Base-by-base conservation (phyloP, 2,113 vertebrate genomes). In the Himantopus leucocephalus region DNA sequence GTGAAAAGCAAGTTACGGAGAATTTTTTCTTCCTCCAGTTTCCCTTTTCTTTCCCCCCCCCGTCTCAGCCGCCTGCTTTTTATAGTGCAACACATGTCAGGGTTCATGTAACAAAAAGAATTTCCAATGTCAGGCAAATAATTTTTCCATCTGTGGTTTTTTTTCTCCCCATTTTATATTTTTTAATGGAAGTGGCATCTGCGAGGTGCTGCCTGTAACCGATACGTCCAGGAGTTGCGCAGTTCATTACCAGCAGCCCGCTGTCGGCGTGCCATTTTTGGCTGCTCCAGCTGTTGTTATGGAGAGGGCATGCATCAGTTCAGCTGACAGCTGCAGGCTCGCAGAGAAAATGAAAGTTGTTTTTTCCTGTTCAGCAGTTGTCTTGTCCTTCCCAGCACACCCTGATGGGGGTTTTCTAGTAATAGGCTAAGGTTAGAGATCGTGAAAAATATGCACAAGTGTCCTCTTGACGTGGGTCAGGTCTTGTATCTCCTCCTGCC, bases 271-370 rank as follows among this genome's bases (percentile, higher is more conserved):
- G 80, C 97, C 96, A 45, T 60, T 92, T 93, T 94, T 86, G 97
- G 95, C 95, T 12, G 29, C 90, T 94, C 97, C 98, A 98, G 98
- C 98, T 98, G 98, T 98, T 98, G 97, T 87, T 92, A 71, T 72
- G 94, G 85, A 95, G 93, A 96, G 96, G 85, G 48, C 47, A 97
- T 52, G 97, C 96, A 93, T 68, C 91, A 84, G 86, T 73, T 78
- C 94, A 92, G 89, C 92, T 87, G 97, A 97, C 98, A 98, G 98
- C 98, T 98, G 98, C 98, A 89, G 87, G 48, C 83, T 91, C 74
- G 41, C 95, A 55, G 78, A 87, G 96, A 52, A 86, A 95, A 96
- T 64, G 95, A 94, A 94, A 97, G 93, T 93, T 97, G 94, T 94
- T 94, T 94, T 92, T 85, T 63, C 91, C 95, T 47, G 52, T 77